Evolutionary conservation across 1,140 invertebrate species (phyloP).

Genomic region (Heliothis subflexa): DNA sequence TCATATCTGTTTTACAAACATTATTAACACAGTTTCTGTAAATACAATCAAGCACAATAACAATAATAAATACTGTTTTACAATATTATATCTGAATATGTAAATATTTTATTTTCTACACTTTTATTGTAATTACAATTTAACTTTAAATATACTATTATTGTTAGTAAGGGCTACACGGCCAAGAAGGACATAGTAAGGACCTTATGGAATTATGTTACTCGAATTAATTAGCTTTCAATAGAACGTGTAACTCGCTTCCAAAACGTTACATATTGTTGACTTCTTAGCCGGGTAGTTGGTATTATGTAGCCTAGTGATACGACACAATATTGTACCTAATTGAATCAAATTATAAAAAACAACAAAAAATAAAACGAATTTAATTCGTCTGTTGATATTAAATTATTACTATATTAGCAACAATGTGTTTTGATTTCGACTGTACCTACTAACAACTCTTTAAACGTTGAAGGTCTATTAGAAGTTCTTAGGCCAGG

Average conservation of each 20-base stretch:
- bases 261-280: neutral
- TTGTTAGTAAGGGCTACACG: slow-evolving; percentile 9
- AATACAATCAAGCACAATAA: slow-evolving; percentile 15
- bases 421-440: slow-evolving; percentile 45
- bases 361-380: slow-evolving; percentile 60
- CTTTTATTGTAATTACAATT: slow-evolving; percentile 31
- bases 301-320: slow-evolving; percentile 37
- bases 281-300: neutral
- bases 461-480: neutral
- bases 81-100: neutral
- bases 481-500: neutral
- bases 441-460: neutral
- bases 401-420: slow-evolving; percentile 69
- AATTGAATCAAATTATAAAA: slow-evolving; percentile 50
- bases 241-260: neutral
- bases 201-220: neutral
- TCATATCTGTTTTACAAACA: too few relatives aligned
- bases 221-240: too few relatives aligned
- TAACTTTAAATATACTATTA: neutral
- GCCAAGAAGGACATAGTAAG: neutral
- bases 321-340: slow-evolving; percentile 45
- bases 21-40: neutral
- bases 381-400: slow-evolving; percentile 80
- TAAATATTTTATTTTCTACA: slow-evolving; percentile 21
- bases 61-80: slow-evolving; percentile 2